phyloP scores from a whole-genome alignment of 2,888 invertebrate genomes.

The Drosophila dives region DNA sequence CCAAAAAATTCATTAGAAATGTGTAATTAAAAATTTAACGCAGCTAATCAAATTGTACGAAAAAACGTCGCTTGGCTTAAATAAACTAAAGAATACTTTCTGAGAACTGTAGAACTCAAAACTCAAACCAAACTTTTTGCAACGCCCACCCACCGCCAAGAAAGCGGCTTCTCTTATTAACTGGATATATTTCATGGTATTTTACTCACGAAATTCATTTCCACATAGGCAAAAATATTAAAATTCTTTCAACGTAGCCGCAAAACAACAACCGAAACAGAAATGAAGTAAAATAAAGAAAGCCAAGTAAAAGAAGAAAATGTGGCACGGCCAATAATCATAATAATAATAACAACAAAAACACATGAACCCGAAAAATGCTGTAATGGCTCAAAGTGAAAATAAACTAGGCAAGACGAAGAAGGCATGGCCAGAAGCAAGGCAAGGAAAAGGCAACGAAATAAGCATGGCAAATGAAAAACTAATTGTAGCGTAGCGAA shows the following conservation, averaged over 20 bases:
- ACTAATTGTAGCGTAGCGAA: constrained; percentile 79
- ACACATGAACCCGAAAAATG: constrained; percentile 41
- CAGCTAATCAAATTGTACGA: constrained; percentile 54
- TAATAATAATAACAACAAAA: constrained; percentile 50
- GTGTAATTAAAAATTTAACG: constrained; percentile 48
- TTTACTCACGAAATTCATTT: constrained; percentile 79
- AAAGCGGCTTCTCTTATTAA: constrained; percentile 26
- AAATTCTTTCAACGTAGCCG: constrained; percentile 62
- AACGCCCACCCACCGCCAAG: not conserved
- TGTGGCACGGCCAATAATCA: constrained; percentile 54
- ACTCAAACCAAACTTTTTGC: constrained; percentile 56
- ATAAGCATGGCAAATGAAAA: constrained; percentile 72
- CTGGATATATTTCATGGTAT: constrained; percentile 62
- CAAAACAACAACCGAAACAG: constrained; percentile 5
- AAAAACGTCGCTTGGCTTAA: constrained; percentile 35
- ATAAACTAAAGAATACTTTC: constrained; percentile 64
- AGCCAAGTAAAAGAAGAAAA: constrained; percentile 21
- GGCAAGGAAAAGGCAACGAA: constrained; percentile 4
- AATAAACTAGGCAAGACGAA: constrained; percentile 31
- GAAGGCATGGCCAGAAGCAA: not conserved
- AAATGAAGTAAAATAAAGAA: constrained; percentile 17
- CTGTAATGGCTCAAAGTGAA: constrained; percentile 40
- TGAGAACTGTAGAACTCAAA: constrained; percentile 8
- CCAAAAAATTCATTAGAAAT: constrained; percentile 48
- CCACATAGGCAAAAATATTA: constrained; percentile 64